Base-by-base conservation (phyloP, 1,140 invertebrate genomes). In the Megalonaias nervosa region DNA sequence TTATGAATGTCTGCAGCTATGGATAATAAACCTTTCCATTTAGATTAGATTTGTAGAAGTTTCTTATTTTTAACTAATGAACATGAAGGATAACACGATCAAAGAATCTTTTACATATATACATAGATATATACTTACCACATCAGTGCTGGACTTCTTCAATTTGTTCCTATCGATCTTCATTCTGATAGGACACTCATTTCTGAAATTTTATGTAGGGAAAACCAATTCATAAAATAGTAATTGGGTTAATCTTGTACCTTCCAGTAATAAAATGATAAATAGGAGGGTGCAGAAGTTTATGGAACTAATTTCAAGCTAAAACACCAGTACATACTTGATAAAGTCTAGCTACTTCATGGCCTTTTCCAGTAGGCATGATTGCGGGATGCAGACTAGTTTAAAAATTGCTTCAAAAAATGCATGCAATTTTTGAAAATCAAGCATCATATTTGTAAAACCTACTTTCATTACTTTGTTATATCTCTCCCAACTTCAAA, bases 91-190 rank as follows among this genome's bases (percentile, higher is more conserved):
- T 67, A 60, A 62, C 14, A 80, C 16, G 23, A 26, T 56, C 69
- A 59, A 56, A 62, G 55, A 61, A 60, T 74, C 56, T 13, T n/a
- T 38, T 14, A 31, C 31, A 59, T 65, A 77, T 48, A 77, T 2
- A 78, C 71, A 72, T 58, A 67, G 62, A 60, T 64, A 59, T 26
- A 67, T 79, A 92, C 93, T 93, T 91, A 95, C 94, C 92, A 96
- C 94, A 93, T 97, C 96, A 66, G 95, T 96, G 84, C 94, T 95
- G 92, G 95, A 95, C 90, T 96, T 97, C 91, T 96, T 96, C 82
- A 97, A 92, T 91, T 96, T 95, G 81, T 93, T 94, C 87, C 94
- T 93, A 87, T 97, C 96, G 85, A 97, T 96, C 93, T 96, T 97
- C 96, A 97, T 97, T 89, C 82, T 92, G 84, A 62, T 11, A 48